Percentiles rank a stretch among this genome's conserved stretches.
Conservation (phyloP, 2,888 invertebrate species). For the Chymomyza caudatula region DNA sequence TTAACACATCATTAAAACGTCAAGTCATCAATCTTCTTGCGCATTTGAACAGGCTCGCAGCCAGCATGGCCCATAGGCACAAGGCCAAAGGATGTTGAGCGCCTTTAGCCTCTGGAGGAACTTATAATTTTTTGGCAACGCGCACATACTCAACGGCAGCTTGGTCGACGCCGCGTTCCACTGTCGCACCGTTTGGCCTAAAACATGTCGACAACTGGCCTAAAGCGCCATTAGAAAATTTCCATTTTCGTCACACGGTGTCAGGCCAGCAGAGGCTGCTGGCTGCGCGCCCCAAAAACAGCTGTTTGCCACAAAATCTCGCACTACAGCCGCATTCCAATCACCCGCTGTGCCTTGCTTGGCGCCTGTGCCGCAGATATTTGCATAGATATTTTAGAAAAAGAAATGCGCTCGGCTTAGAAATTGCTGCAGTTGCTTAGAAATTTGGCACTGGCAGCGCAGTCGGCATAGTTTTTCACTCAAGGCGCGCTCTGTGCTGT, state of each 20-base stretch:
- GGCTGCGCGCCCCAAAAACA: background rate
- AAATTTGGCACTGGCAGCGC: constrained; percentile 14
- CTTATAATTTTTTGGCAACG: background rate
- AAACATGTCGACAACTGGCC: constrained; percentile 14
- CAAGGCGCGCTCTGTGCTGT: constrained; percentile 10
- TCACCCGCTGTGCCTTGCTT: constrained; percentile 54
- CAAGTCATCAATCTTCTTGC: constrained; percentile 78
- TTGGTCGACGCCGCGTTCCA: background rate
- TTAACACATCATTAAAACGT: constrained; percentile 77
- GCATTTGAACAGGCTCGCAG: constrained; percentile 76
- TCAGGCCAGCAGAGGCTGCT: constrained; percentile 61
- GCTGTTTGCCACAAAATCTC: background rate
- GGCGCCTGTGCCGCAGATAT: constrained; percentile 75
- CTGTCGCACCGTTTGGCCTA: constrained; percentile 9
- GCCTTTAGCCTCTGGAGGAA: background rate
- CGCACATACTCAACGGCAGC: background rate
- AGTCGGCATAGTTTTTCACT: background rate
- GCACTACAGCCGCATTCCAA: constrained; percentile 50
- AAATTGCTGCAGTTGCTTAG: constrained; percentile 55
- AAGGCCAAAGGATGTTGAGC: background rate
- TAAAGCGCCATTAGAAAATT: constrained; percentile 69
- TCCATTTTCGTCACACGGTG: constrained; percentile 76
- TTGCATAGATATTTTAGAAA: constrained; percentile 77
- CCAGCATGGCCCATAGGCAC: constrained; percentile 6
- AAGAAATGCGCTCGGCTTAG: constrained; percentile 53